phyloP scores from a whole-genome alignment of 2,888 invertebrate genomes.

The Sabellastarte sp. region DNA sequence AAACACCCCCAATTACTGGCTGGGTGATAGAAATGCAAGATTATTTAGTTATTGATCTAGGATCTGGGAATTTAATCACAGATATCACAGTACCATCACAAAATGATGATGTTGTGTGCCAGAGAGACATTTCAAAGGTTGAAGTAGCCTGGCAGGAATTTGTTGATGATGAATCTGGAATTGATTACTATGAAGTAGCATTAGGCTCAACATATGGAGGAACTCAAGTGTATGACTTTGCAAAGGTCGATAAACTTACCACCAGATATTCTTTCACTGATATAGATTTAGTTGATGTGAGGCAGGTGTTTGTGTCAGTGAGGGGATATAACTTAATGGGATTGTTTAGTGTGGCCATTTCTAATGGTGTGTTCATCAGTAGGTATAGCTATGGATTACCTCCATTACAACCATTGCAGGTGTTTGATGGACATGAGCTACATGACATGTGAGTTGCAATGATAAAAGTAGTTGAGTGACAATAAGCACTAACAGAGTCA shows the following conservation, averaged over 20 bases:
- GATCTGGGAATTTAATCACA: no score
- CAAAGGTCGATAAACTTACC: not conserved
- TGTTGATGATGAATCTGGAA: not conserved
- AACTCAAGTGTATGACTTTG: not conserved
- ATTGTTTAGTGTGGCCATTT: not conserved
- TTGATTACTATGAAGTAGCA: not conserved
- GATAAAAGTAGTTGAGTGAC: no score
- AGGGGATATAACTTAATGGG: not conserved
- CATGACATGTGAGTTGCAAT: conserved; percentile 2
- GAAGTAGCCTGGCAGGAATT: not conserved
- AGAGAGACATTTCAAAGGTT: not conserved
- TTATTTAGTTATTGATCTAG: not conserved
- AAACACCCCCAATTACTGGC: not conserved
- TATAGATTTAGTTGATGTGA: not conserved
- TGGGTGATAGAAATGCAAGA: not conserved
- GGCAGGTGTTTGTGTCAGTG: not conserved
- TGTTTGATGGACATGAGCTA: not conserved
- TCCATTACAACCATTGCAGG: not conserved
- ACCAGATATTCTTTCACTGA: not conserved
- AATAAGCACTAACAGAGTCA: no score
- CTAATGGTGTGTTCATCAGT: conserved; percentile 1
- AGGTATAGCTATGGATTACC: not conserved
- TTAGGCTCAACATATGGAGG: not conserved
- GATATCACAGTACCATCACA: no score
- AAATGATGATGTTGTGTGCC: not conserved